Percentiles rank a stretch among this genome's conserved stretches.
Conservation (phyloP, 2,797 vertebrate species). For the Leuciscus waleckii region DNA sequence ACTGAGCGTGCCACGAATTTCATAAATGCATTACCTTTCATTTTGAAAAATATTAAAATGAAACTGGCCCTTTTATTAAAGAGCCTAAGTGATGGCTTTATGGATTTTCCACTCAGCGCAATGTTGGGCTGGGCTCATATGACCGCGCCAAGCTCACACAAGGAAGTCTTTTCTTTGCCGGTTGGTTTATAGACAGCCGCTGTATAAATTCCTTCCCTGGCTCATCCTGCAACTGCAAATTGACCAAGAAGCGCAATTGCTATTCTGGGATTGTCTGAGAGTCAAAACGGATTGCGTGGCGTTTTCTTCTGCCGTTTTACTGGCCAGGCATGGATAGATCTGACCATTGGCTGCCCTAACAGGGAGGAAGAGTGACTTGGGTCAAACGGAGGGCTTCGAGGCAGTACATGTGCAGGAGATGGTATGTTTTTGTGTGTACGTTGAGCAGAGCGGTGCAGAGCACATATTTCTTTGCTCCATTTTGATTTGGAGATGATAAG, state of each 20-base stretch:
- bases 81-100: slow-evolving; percentile 81
- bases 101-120: slow-evolving; percentile 76
- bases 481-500: slow-evolving; percentile 64
- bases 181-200: slow-evolving; percentile 67
- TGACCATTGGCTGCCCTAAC: slow-evolving; percentile 48
- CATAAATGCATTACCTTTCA: slow-evolving; percentile 85
- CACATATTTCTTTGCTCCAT: slow-evolving; percentile 49
- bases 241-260: slow-evolving; percentile 72
- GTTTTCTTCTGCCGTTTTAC: slow-evolving; percentile 61
- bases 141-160: slow-evolving; percentile 70
- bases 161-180: slow-evolving; percentile 71
- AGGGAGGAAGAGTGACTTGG: slow-evolving; percentile 55
- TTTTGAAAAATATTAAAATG: slow-evolving; percentile 81
- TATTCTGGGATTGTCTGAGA: slow-evolving; percentile 72
- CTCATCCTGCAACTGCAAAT: slow-evolving; percentile 74
- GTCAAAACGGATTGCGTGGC: slow-evolving; percentile 69
- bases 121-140: slow-evolving; percentile 67
- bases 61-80: slow-evolving; percentile 81
- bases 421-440: slow-evolving; percentile 1
- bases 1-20: slow-evolving; percentile 83
- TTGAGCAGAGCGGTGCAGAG: background rate
- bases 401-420: slow-evolving; percentile 45
- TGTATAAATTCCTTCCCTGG: slow-evolving; percentile 71
- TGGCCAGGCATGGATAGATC: slow-evolving; percentile 60
- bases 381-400: slow-evolving; percentile 35